Percentiles rank a stretch among this genome's conserved stretches.
These are phyloP conservation scores for Drosophila robusta DNA, from an alignment of 2,888 invertebrate species.

Conservation along the genomic window DNA sequence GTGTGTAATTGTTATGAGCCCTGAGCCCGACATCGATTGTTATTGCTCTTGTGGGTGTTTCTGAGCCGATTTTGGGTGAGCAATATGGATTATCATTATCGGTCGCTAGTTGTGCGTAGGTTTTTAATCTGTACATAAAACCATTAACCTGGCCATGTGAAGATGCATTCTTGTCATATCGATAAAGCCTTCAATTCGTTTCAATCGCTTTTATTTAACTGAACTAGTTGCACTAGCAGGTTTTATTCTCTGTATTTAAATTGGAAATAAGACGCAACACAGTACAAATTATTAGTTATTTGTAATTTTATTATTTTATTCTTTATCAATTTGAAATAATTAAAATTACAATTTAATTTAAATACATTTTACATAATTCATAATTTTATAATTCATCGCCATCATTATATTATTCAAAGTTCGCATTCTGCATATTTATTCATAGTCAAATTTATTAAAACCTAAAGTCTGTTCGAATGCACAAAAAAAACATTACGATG, in stretches of 20 bases:
- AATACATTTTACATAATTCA: slow-evolving; percentile 75
- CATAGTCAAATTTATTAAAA: slow-evolving; percentile 30
- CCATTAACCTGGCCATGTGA: neutral
- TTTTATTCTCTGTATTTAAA: no score
- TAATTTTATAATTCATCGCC: slow-evolving; percentile 65
- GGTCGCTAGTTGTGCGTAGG: slow-evolving; percentile 11
- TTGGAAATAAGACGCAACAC: neutral
- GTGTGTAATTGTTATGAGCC: slow-evolving; percentile 64
- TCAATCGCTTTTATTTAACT: no score
- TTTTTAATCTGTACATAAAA: slow-evolving; percentile 8
- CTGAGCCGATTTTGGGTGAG: slow-evolving; percentile 42
- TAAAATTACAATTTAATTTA: slow-evolving; percentile 79
- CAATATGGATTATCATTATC: slow-evolving; percentile 18
- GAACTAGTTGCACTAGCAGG: no score
- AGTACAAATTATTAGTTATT: slow-evolving; percentile 5
- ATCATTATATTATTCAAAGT: slow-evolving; percentile 20
- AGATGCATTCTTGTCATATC: neutral
- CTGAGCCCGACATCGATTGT: slow-evolving; percentile 50
- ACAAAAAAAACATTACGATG: slow-evolving; percentile 52
- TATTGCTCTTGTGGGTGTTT: slow-evolving; percentile 32
- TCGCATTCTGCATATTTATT: slow-evolving; percentile 19
- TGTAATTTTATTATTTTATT: slow-evolving; percentile 63
- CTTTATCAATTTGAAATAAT: slow-evolving; percentile 78
- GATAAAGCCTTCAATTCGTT: no score
- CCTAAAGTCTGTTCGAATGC: slow-evolving; percentile 64